These are phyloP conservation scores for Zaprionus obscuricornis DNA, from an alignment of 2,888 invertebrate species.

Conservation along the genomic window DNA sequence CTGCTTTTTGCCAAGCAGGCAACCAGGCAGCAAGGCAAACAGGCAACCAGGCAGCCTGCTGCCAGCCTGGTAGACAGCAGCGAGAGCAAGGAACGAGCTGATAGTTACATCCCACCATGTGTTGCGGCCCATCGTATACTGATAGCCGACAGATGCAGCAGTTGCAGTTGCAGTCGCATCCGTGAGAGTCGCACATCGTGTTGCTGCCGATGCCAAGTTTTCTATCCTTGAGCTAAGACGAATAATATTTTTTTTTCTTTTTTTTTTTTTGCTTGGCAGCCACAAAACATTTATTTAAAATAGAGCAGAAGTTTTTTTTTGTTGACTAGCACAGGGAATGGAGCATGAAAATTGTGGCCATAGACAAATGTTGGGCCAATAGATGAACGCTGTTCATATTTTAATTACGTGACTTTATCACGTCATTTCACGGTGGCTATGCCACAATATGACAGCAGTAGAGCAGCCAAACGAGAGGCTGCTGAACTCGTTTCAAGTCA, in stretches of 20 bases:
- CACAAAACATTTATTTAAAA: conserved; percentile 75
- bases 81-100: conserved; percentile 10
- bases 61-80: conserved; percentile 14
- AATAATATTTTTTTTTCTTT: conserved; percentile 39
- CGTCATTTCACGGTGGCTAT: conserved; percentile 60
- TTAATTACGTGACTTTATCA: conserved; percentile 76
- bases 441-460: conserved; percentile 39
- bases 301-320: conserved; percentile 52
- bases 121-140: conserved; percentile 29
- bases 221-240: conserved; percentile 68
- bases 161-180: conserved; percentile 38
- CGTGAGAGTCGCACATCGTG: conserved; percentile 44
- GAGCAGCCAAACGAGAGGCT: too few species aligned
- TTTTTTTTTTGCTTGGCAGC: conserved; percentile 61
- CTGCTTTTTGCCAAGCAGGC: conserved; percentile 17
- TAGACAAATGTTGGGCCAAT: conserved; percentile 43
- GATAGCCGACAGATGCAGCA: conserved; percentile 14
- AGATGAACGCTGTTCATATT: conserved; percentile 72
- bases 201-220: conserved; percentile 35
- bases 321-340: conserved; percentile 35
- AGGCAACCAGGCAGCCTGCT: conserved; percentile 32
- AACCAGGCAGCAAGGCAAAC: background rate
- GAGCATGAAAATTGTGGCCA: conserved; percentile 35
- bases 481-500: too few species aligned
- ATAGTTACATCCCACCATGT: conserved; percentile 49